These are phyloP conservation scores for Hippocampus guttulatus DNA, from an alignment of 2,113 vertebrate species.

Conservation along the genomic window DNA sequence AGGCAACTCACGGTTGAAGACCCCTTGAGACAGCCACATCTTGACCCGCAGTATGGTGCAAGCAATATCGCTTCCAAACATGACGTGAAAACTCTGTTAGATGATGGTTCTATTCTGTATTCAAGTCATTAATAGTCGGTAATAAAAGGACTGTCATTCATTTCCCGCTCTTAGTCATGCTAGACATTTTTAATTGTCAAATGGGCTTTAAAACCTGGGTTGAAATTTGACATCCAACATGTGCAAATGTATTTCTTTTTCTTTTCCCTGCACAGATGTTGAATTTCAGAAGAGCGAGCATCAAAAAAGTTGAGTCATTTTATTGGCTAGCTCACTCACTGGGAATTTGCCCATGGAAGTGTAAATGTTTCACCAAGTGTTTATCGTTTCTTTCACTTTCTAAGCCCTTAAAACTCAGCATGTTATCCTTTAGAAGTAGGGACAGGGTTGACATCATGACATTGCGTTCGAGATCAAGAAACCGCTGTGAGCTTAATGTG, in stretches of 20 bases:
- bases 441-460: neutral
- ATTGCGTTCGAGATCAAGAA: neutral
- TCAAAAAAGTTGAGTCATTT: conserved; percentile 35
- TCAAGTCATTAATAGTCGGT: neutral
- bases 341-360: conserved; percentile 52
- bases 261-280: conserved; percentile 1
- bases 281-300: conserved; percentile 30
- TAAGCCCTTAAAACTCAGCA: conserved; percentile 10
- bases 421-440: conserved; percentile 5
- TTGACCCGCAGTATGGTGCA: neutral
- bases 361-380: conserved; percentile 37
- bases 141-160: conserved; percentile 18
- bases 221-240: neutral
- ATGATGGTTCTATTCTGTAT: conserved; percentile 21
- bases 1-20: neutral
- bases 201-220: neutral
- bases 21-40: conserved; percentile 5
- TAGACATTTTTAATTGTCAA: neutral
- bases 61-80: conserved; percentile 5
- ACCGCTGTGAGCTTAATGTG: neutral
- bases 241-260: neutral
- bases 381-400: conserved; percentile 14
- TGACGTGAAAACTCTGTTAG: neutral
- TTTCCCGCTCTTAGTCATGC: neutral
- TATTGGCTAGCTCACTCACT: conserved; percentile 37